A percentile compares a stretch with the other conserved stretches of the same genome.
Conservation (phyloP, 1,140 invertebrate genomes). For the Euura lappo region DNA sequence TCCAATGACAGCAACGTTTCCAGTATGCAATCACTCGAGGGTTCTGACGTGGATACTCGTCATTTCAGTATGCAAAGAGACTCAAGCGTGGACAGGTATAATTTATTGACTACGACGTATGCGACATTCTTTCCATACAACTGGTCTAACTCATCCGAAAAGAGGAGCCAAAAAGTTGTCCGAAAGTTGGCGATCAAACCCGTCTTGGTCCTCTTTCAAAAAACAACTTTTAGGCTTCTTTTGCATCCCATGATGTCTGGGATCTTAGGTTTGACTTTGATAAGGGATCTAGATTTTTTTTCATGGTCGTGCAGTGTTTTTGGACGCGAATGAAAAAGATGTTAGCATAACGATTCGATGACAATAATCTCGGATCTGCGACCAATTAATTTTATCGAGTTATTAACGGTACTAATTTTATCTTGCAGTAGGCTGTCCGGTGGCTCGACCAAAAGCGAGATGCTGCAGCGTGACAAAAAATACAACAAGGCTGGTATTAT, state of each 20-base stretch:
- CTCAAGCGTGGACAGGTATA: conserved; percentile 75
- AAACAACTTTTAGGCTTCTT: neutral
- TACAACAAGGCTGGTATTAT: conserved; percentile 80
- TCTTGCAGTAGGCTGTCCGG: conserved; percentile 74
- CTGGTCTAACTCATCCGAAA: no score
- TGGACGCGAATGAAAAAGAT: neutral
- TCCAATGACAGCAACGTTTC: conserved; percentile 80
- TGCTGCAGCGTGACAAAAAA: conserved; percentile 72
- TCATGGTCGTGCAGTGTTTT: conserved; percentile 18
- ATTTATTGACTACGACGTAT: neutral
- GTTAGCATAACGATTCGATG: conserved; percentile 26
- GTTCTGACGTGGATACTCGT: conserved; percentile 56
- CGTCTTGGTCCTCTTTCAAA: conserved; percentile 1
- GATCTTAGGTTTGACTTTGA: no score
- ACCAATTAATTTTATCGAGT: no score
- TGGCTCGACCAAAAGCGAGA: conserved; percentile 84
- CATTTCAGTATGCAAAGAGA: conserved; percentile 67
- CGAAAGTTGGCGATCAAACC: no score
- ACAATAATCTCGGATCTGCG: no score
- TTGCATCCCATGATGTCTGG: no score
- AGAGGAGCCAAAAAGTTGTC: neutral
- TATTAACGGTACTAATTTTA: conserved; percentile 16
- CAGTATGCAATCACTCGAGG: conserved; percentile 79
- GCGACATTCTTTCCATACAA: neutral
- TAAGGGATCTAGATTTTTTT: neutral